Base-by-base conservation (phyloP, 2,113 vertebrate species). In the Origma solitaria region DNA sequence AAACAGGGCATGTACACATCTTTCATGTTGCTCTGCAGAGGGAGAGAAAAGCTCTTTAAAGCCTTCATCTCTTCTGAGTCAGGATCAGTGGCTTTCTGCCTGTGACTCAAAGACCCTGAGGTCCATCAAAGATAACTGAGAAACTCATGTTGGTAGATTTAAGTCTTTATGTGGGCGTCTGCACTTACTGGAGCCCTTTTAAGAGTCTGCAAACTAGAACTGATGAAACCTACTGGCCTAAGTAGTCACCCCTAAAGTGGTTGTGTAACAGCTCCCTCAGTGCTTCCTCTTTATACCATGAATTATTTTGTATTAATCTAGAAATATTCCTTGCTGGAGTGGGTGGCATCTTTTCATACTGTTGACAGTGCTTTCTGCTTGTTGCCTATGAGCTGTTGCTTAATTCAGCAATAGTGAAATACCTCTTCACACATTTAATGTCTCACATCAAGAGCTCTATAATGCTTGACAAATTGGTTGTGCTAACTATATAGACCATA, bases 321-420 rank as follows among this genome's bases (percentile, higher is more conserved):
- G 85, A 70, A 91, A 54, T 38, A n/a, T 38, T 73, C 35, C 13
- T 79, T 77, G 61, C 58, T 91, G 50, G 30, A 45, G 87, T 54
- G 58, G 37, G 66, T 80, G 62, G 75, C 70, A 54, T 69, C 77
- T 95, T 82, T 72, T 72, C 66, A 75, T 76, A 37, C 60, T 82
- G 54, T 66, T 96, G 88, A 56, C 83, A 85, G 61, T 51, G 60
- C 66, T 85, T 87, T 95, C 84, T 61, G 13, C 37, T 24, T 66
- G 47, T 90, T 93, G 73, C 80, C 69, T 87, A 12, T 92, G 57
- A 85, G 77, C 95, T 91, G 70, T 88, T 96, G 93, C 89, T 96
- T 94, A 95, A 94, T 93, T 93, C 60, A 69, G 87, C 82, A 88
- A 27, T 71, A 80, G 88, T 76, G 88, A 89, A 95, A 96, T 94